Evolutionary conservation across 2,888 invertebrate species (phyloP), one percentile per base, ranked within the genome.

Genomic region (Sinotaia quadrata): DNA sequence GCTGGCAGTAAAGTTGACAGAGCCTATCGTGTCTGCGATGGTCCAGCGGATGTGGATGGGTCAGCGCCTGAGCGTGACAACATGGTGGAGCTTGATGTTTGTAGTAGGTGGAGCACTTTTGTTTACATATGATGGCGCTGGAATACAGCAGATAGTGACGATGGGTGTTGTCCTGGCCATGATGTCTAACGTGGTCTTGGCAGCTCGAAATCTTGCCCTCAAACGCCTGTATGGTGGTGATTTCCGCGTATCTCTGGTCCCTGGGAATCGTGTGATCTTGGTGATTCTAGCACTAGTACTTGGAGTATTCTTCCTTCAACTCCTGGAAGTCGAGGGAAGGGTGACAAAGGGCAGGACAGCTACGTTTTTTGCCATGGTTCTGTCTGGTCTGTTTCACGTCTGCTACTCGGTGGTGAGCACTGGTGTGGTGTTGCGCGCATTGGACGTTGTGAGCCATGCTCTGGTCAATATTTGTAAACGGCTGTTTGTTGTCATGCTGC

Each of bases 1-100:
- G 15, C 72, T 79, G 62, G 76, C 79, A 34, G 65, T 79, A 52
- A 79, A 79, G 54, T 54, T 78, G 33, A 60, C 75, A 67, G 79
- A 79, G 57, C 79, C 79, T 56, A 62, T 79, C 41, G 75, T 77
- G 5, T 73, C 75, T 3, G 78, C 79, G 1, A 12, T 76, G 18
- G 61, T 72, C 10, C 75, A 78, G 54, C 69, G 61, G 47, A 1
- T 47, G 1, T 47, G 47, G 47, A 8, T 47, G 18, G 21, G 47
- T 1, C 7, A 47, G 47, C 21, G 47, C 5, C 8, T 47, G 1
- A 47, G 24, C 47, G n/a, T n/a, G n/a, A n/a, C n/a, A n/a, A n/a
- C 72, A 4, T 33, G 58, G 8, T 8, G 69, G 4, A 77, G 76
- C 34, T 65, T 77, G 51, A 75, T 74, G 4, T 24, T 74, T 18